These are phyloP conservation scores for Manis pentadactyla DNA, from an alignment of 2,797 vertebrate genomes.

Conservation along the genomic window DNA sequence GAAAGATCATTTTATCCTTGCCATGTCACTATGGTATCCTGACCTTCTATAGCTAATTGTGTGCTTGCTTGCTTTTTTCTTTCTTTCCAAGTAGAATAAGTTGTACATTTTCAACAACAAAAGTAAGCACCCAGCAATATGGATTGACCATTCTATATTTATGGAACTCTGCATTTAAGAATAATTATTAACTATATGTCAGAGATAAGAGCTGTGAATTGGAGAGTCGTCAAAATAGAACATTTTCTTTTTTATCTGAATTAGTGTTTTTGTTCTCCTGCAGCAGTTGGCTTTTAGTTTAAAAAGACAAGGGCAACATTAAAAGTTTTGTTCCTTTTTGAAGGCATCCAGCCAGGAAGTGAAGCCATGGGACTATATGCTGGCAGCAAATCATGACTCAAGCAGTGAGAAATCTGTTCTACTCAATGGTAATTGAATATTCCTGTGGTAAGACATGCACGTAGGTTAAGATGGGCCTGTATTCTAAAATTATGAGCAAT, in stretches of 20 bases:
- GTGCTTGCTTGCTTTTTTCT: constrained; percentile 52
- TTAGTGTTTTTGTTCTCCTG: constrained; percentile 42
- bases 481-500: constrained; percentile 54
- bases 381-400: not conserved
- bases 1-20: constrained; percentile 67
- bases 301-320: constrained; percentile 1
- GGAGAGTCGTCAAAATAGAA: not conserved
- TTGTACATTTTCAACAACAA: constrained; percentile 39
- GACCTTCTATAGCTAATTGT: constrained; percentile 56
- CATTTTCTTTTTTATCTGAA: constrained; percentile 38
- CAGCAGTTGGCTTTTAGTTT: constrained; percentile 56
- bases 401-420: constrained; percentile 21
- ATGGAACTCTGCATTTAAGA: constrained; percentile 50
- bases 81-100: constrained; percentile 26
- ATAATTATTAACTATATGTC: constrained; percentile 14
- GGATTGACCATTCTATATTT: not conserved
- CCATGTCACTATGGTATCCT: constrained; percentile 69
- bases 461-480: not conserved
- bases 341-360: constrained; percentile 46
- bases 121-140: constrained; percentile 14
- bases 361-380: not conserved
- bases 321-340: constrained; percentile 44
- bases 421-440: not conserved
- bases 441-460: constrained; percentile 24
- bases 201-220: not conserved